A percentile compares a stretch with the other conserved stretches of the same genome.
phyloP scores from a whole-genome alignment of 2,888 invertebrate species.

The Heliconius sara region DNA sequence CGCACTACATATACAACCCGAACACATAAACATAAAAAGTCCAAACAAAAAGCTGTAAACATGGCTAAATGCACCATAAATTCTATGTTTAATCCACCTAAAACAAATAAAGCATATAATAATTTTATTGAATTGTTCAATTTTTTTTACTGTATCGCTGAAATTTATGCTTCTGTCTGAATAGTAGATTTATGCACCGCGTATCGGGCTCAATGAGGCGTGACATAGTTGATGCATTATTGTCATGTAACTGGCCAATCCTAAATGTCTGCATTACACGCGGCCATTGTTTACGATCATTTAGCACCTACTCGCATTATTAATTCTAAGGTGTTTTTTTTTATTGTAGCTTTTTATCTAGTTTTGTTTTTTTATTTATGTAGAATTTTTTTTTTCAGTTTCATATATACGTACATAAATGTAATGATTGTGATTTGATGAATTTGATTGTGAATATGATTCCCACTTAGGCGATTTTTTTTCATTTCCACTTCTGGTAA shows the following conservation, averaged over 20 bases:
- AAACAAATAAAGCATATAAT: slow-evolving; percentile 42
- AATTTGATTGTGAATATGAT: too few relatives aligned
- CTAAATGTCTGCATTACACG: slow-evolving; percentile 77
- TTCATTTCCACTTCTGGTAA: too few relatives aligned
- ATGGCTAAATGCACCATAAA: slow-evolving; percentile 15
- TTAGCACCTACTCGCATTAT: slow-evolving; percentile 59
- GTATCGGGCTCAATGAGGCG: slow-evolving; percentile 77
- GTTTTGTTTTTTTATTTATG: neutral
- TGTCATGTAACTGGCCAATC: slow-evolving; percentile 74
- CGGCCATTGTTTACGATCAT: slow-evolving; percentile 70
- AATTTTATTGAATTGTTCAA: slow-evolving; percentile 41
- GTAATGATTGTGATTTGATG: neutral
- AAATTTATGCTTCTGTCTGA: slow-evolving; percentile 68
- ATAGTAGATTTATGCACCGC: slow-evolving; percentile 69
- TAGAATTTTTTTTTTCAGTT: too few relatives aligned
- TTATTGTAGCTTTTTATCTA: slow-evolving; percentile 10
- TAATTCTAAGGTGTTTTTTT: slow-evolving; percentile 49
- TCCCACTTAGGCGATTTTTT: too few relatives aligned
- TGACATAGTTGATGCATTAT: slow-evolving; percentile 77
- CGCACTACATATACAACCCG: neutral
- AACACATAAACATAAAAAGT: neutral
- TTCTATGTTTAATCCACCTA: slow-evolving; percentile 20
- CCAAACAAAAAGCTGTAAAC: slow-evolving; percentile 9
- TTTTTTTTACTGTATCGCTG: slow-evolving; percentile 60
- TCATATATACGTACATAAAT: too few relatives aligned